These are phyloP conservation scores for Gavia stellata DNA, from an alignment of 2,113 vertebrate genomes.

Conservation along the genomic window DNA sequence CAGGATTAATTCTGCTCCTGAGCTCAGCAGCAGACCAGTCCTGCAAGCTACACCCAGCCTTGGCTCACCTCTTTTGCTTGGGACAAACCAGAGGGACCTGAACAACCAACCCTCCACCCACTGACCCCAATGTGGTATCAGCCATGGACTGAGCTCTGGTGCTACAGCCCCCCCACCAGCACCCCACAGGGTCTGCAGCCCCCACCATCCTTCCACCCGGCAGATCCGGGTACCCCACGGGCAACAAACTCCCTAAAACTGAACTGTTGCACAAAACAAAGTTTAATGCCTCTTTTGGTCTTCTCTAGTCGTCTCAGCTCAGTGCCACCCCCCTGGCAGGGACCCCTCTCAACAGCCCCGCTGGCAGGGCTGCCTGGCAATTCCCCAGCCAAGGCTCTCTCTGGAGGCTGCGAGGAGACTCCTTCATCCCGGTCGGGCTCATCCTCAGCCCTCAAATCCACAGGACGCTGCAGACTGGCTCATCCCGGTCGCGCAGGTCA, in stretches of 20 bases:
- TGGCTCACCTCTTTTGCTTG: background rate
- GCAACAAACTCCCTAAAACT: background rate
- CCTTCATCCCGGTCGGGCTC: background rate
- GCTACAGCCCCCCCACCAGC: fast-evolving
- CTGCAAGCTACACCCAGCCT: background rate
- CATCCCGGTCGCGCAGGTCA: fast-evolving
- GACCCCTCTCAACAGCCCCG: background rate
- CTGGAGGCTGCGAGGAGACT: background rate
- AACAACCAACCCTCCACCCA: background rate
- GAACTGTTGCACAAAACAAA: background rate
- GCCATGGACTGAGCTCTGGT: fast-evolving
- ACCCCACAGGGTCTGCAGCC: background rate
- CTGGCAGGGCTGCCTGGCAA: background rate
- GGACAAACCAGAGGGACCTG: background rate
- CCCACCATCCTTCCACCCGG: background rate
- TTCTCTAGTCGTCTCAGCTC: background rate
- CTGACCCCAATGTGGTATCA: fast-evolving
- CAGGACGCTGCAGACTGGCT: background rate
- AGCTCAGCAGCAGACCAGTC: background rate
- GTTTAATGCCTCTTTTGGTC: constrained; percentile 4
- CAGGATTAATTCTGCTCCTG: background rate
- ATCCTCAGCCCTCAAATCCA: background rate
- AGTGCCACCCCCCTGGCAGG: background rate
- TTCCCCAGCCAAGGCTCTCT: background rate
- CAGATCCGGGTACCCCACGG: background rate